These are phyloP conservation scores for Cyanoramphus novaezelandiae DNA, from an alignment of 2,113 vertebrate species.

Conservation along the genomic window DNA sequence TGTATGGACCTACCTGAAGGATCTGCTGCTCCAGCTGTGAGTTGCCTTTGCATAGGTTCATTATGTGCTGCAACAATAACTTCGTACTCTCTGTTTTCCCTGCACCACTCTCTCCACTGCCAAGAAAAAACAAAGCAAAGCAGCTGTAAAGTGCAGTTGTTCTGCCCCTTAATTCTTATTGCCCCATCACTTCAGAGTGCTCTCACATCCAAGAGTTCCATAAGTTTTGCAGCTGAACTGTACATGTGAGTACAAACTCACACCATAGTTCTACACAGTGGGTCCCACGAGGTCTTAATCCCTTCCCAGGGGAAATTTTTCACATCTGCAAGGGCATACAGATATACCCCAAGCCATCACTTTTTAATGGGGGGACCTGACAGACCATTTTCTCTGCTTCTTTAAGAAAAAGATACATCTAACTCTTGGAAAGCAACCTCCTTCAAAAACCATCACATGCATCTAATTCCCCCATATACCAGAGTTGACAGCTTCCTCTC, in stretches of 20 bases:
- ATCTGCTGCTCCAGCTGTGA: constrained; percentile 78
- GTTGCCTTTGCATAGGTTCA: constrained; percentile 77
- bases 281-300: background rate
- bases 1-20: constrained; percentile 71
- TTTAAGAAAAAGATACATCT: background rate
- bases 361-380: background rate
- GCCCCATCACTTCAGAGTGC: background rate
- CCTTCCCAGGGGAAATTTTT: background rate
- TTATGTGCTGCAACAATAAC: constrained; percentile 75
- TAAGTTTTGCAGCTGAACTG: background rate
- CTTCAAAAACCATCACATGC: background rate
- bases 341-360: background rate
- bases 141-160: background rate
- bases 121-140: constrained; percentile 14
- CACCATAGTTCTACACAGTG: rapidly evolving
- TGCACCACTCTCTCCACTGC: constrained; percentile 80
- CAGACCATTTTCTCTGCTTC: background rate
- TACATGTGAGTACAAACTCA: background rate
- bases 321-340: background rate
- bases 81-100: constrained; percentile 82
- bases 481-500: background rate
- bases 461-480: rapidly evolving
- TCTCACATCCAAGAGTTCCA: background rate
- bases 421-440: background rate
- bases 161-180: background rate